These are phyloP conservation scores for Tachuris rubrigastra DNA, from an alignment of 2,113 vertebrate species.

Conservation along the genomic window DNA sequence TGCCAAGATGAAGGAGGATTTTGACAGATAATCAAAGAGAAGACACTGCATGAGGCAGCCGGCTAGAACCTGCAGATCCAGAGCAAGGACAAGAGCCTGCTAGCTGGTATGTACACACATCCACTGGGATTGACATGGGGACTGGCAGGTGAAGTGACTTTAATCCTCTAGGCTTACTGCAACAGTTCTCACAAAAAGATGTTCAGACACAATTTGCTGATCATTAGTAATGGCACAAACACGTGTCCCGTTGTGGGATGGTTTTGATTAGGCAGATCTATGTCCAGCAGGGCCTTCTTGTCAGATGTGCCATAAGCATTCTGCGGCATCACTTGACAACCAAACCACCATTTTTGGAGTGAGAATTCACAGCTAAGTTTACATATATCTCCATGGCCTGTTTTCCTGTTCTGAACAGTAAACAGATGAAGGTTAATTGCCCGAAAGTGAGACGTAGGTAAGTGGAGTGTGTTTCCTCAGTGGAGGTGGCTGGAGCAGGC, in stretches of 20 bases:
- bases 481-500: not conserved
- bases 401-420: not conserved
- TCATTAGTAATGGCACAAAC: not conserved
- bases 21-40: not conserved
- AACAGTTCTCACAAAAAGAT: not conserved
- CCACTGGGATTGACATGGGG: not conserved
- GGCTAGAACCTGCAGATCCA: not conserved
- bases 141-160: not conserved
- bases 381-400: rapidly evolving
- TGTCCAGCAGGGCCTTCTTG: not conserved
- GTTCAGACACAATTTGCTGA: not conserved
- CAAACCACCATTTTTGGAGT: not conserved
- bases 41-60: not conserved
- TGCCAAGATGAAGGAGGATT: not conserved
- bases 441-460: not conserved
- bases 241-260: rapidly evolving
- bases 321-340: not conserved
- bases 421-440: not conserved
- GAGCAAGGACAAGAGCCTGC: not conserved
- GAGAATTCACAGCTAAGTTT: not conserved
- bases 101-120: not conserved
- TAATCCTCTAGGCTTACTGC: not conserved
- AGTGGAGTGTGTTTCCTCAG: rapidly evolving
- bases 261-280: not conserved
- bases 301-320: not conserved